Evolutionary conservation across 2,888 invertebrate species (phyloP).

Genomic region (Drosophila niveifrons): DNA sequence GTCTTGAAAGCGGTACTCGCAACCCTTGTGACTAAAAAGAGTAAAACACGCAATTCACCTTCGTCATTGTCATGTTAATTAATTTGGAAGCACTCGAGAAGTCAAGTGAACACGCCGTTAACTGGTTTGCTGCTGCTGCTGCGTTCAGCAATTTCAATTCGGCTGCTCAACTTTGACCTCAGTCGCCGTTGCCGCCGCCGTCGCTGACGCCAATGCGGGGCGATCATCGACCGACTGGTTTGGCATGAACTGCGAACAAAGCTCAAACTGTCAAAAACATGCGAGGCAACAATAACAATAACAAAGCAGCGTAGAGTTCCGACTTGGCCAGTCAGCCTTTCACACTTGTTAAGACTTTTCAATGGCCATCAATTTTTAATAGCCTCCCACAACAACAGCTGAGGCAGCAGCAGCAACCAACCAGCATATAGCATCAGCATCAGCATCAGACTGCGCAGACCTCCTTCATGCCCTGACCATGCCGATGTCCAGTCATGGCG

Average conservation of each 20-base stretch:
- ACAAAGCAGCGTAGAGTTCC: conserved; percentile 29
- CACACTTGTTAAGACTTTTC: conserved; percentile 74
- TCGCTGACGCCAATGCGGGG: conserved; percentile 11
- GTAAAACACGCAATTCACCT: conserved; percentile 78
- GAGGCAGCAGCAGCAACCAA: conserved; percentile 8
- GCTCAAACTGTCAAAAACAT: conserved; percentile 71
- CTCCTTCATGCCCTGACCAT: neutral
- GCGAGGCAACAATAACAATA: conserved; percentile 41
- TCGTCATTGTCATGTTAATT: conserved; percentile 83
- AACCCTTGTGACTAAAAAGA: conserved; percentile 10
- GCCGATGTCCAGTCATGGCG: conserved; percentile 55
- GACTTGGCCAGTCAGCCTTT: conserved; percentile 40
- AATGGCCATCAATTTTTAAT: conserved; percentile 75
- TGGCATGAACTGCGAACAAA: conserved; percentile 33
- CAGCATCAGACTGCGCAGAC: conserved; percentile 6
- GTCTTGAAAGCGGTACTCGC: conserved; percentile 11
- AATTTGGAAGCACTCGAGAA: conserved; percentile 75
- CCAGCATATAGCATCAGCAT: conserved; percentile 7
- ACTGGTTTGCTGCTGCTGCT: conserved; percentile 1
- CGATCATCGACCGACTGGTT: neutral
- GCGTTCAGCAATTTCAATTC: conserved; percentile 32
- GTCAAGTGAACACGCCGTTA: conserved; percentile 66
- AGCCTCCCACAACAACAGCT: conserved; percentile 34
- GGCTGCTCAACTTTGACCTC: conserved; percentile 47
- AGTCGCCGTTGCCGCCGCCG: conserved; percentile 1